Evolutionary conservation across 2,113 vertebrate genomes (phyloP).

Genomic region (Corvus hawaiiensis): DNA sequence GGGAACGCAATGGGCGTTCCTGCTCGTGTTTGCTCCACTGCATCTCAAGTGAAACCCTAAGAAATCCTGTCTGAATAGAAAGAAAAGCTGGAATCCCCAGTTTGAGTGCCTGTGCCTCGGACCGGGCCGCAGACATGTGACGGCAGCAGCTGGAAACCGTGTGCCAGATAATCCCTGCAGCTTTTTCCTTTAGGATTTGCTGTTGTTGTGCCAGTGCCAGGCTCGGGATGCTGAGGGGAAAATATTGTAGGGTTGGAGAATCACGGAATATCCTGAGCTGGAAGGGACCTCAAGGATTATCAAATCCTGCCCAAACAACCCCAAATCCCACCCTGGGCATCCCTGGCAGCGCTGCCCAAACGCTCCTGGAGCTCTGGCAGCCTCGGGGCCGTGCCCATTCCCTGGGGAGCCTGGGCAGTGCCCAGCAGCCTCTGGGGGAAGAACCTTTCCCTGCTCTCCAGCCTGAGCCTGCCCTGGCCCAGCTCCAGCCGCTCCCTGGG

Average conservation of each 20-base stretch:
- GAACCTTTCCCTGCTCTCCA: neutral
- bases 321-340: accelerated
- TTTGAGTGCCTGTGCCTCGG: neutral
- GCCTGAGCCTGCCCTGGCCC: neutral
- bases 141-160: neutral
- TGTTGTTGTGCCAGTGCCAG: neutral
- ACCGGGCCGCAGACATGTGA: neutral
- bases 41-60: neutral
- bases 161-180: neutral
- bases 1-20: neutral
- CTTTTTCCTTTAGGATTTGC: neutral
- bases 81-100: neutral
- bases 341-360: neutral
- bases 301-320: neutral
- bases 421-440: neutral
- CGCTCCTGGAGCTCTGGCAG: neutral
- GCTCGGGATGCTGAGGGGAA: neutral
- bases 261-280: neutral
- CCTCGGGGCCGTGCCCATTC: neutral
- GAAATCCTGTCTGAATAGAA: neutral
- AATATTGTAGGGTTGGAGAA: neutral
- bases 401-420: neutral
- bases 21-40: neutral
- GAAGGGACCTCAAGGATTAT: no score
- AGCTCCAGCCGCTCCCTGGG: neutral